phyloP scores from a whole-genome alignment of 2,888 invertebrate genomes.

The Reticulitermes lucifugus region DNA sequence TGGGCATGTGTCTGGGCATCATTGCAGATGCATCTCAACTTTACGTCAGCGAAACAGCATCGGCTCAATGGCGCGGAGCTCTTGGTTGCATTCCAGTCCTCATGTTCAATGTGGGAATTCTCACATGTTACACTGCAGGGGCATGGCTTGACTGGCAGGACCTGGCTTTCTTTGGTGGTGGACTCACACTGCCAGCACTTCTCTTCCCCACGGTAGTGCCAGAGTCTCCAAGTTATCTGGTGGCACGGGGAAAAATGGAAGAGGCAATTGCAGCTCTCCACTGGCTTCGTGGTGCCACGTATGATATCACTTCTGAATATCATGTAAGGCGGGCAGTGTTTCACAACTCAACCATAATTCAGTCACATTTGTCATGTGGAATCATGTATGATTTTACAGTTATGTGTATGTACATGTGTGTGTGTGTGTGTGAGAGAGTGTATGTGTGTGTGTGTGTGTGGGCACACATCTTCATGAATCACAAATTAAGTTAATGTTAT shows the following conservation, averaged over 20 bases:
- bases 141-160: conserved; percentile 51
- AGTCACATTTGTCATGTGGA: too few species aligned
- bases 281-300: conserved; percentile 49
- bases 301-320: conserved; percentile 51
- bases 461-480: too few species aligned
- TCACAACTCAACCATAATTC: too few species aligned
- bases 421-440: too few species aligned
- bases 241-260: conserved; percentile 43
- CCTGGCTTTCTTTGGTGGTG: conserved; percentile 52
- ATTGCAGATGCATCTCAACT: conserved; percentile 50
- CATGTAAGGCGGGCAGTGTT: conserved; percentile 32
- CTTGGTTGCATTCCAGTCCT: conserved; percentile 53
- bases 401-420: too few species aligned
- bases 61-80: conserved; percentile 50
- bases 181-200: conserved; percentile 50
- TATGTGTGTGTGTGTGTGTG: too few species aligned
- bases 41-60: conserved; percentile 52
- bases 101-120: conserved; percentile 54
- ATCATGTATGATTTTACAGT: background rate
- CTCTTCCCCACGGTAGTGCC: conserved; percentile 51
- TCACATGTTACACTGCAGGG: conserved; percentile 50
- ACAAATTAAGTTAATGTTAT: too few species aligned
- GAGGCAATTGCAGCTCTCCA: conserved; percentile 49
- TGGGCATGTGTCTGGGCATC: conserved; percentile 51
- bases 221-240: conserved; percentile 52